Evolutionary conservation across 2,888 invertebrate genomes (phyloP), one percentile per base, ranked within the genome.

Genomic region (Scaptomyza parva): DNA sequence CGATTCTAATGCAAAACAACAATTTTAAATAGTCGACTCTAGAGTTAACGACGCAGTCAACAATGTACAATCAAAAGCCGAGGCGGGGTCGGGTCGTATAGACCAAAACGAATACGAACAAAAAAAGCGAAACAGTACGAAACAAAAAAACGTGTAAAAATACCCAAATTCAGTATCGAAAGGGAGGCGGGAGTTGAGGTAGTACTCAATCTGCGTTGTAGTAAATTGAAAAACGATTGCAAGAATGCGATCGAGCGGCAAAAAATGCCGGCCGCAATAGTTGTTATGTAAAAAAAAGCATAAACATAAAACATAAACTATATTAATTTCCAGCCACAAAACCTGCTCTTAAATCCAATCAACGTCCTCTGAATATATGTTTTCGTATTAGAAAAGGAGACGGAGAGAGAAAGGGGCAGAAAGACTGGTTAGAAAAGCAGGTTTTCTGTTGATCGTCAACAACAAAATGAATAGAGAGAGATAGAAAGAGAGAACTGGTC

Each of bases 281-380:
- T 61, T 11, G 44, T 75, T 78, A 69, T 84, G 69, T 84, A 84
- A 86, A 86, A 83, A 86, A 52, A 55, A 20, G n/a, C n/a, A n/a
- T 20, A 28, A 5, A 59, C 44, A 52, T 47, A 20, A 1, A 48
- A 50, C n/a, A n/a, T 50, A 18, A n/a, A 18, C 18, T 18, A 30
- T 18, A 47, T 30, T 47, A 28, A 62, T 69, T 45, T 44, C 28
- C 26, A 64, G 45, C 26, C 28, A 57, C 44, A 53, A 60, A 76
- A 85, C 76, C 70, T 75, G 70, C 53, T 58, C 17, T 35, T 20
- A 50, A 50, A 50, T 51, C 50, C 52, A 40, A 53, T 68, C 39
- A 39, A 30, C 58, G 9, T 35, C 37, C 37, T 18, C 12, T 3
- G 22, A 9, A 33, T n/a, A 22, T 4, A 6, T 5, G 2, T 24